Evolutionary conservation across 1,140 invertebrate species (phyloP), one percentile per base, ranked within the genome.

Genomic region (Lepidurus apus): DNA sequence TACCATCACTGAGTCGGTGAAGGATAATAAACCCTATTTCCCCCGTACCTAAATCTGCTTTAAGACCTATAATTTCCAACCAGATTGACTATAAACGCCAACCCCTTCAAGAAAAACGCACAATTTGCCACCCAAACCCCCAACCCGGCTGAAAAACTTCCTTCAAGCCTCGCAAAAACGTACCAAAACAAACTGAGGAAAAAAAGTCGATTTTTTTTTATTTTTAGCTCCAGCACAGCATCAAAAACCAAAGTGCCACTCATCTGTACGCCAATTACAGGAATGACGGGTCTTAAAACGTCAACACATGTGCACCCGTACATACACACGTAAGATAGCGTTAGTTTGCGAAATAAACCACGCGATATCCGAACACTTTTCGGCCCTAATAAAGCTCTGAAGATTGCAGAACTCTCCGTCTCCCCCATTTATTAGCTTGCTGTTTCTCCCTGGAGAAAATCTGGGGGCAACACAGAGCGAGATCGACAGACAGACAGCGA

Each of bases 41-140:
- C 53, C 21, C 53, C 21, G 53, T 65, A 65, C 17, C 53, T 65
- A 65, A 65, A 65, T 65, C 53, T 13, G 53, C 17, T 65, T 65
- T 65, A 65, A 21, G 53, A 65, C 53, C 53, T 65, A 65, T 65
- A 65, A 65, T 65, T 65, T 65, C 21, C 53, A 65, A 65, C 53
- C 21, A 65, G 17, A 65, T 65, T 65, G 53, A 65, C 53, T 65
- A 65, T 65, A 65, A 65, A 65, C 13, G 53, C 53, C 53, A 65
- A 65, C 53, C 53, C 53, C 21, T 34, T 34, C 21, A 7, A 65
- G 53, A 65, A n/a, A 9, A 65, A 17, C 53, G 21, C 21, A 13
- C 53, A 65, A 65, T 21, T 9, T 8, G 13, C 53, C 53, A 65
- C 53, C 47, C n/a, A 21, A 65, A 13, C 17, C 53, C 53, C 7